A percentile compares a stretch with the other conserved stretches of the same genome.
These are phyloP conservation scores for Hycleus cichorii DNA, from an alignment of 1,140 invertebrate genomes.

Conservation along the genomic window DNA sequence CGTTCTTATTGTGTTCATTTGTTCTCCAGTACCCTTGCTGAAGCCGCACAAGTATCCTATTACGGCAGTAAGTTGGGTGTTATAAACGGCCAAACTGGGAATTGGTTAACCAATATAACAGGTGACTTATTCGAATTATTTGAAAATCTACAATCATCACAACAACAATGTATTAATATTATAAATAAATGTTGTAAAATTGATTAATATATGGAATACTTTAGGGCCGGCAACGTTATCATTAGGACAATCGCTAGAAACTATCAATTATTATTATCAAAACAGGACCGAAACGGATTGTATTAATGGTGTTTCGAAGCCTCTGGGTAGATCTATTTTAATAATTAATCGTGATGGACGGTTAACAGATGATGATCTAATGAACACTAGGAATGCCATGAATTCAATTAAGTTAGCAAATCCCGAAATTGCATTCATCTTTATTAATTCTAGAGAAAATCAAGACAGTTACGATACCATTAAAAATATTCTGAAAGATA, in stretches of 20 bases:
- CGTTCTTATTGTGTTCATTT: neutral
- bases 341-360: slow-evolving; percentile 21
- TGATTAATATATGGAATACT: neutral
- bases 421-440: slow-evolving; percentile 26
- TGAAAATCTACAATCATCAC: neutral
- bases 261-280: slow-evolving; percentile 23
- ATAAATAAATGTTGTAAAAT: neutral
- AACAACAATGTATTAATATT: neutral
- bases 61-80: slow-evolving; percentile 50
- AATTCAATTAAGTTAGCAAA: slow-evolving; percentile 23
- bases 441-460: slow-evolving; percentile 17
- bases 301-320: slow-evolving; percentile 9
- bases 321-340: slow-evolving; percentile 23
- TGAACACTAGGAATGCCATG: slow-evolving; percentile 12
- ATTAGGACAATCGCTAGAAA: slow-evolving; percentile 24
- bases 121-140: slow-evolving; percentile 24
- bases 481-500: slow-evolving; percentile 6
- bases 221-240: slow-evolving; percentile 31
- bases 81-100: slow-evolving; percentile 49
- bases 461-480: slow-evolving; percentile 11
- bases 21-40: slow-evolving; percentile 38
- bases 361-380: slow-evolving; percentile 21
- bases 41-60: slow-evolving; percentile 47
- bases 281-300: slow-evolving; percentile 25
- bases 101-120: slow-evolving; percentile 48